These are phyloP conservation scores for Pectinophora gossypiella DNA, from an alignment of 1,140 invertebrate genomes.

Conservation along the genomic window DNA sequence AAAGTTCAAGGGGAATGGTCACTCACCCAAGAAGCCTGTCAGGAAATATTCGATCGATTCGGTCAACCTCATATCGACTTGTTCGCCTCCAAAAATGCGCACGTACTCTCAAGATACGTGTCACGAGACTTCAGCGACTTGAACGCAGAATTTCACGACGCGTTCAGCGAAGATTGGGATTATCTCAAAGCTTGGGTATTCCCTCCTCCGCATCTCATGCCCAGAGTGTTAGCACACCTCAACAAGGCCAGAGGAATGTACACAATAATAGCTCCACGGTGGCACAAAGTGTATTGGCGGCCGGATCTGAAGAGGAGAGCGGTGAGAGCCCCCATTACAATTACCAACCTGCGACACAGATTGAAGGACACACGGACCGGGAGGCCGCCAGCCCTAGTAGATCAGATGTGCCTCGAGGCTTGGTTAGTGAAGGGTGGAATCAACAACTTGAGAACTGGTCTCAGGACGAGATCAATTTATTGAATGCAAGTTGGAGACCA, in stretches of 20 bases:
- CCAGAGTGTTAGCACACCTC: not conserved
- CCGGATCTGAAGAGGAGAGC: not conserved
- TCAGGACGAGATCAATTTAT: not conserved
- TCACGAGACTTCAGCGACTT: constrained; percentile 21
- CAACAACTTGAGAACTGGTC: not conserved
- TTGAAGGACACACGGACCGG: not conserved
- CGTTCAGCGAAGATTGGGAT: constrained; percentile 28
- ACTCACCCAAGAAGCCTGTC: too few relatives aligned
- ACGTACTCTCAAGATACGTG: constrained; percentile 23
- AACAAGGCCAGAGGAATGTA: not conserved
- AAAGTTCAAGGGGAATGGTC: constrained; percentile 24
- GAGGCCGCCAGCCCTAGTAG: not conserved
- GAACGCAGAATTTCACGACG: constrained; percentile 22
- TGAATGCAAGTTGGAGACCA: not conserved
- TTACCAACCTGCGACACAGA: not conserved
- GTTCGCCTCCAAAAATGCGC: constrained; percentile 22
- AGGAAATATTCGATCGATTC: constrained; percentile 6
- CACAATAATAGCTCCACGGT: not conserved
- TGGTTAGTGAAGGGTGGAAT: not conserved
- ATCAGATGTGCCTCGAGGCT: not conserved
- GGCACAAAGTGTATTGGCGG: not conserved
- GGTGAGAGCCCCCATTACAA: not conserved
- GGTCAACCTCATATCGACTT: constrained; percentile 27
- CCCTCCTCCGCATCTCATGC: not conserved
- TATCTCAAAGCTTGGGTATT: constrained; percentile 2